A percentile compares a stretch with the other conserved stretches of the same genome.
Conservation (phyloP, 23 tunicate species). For the Oikopleura albicans region DNA sequence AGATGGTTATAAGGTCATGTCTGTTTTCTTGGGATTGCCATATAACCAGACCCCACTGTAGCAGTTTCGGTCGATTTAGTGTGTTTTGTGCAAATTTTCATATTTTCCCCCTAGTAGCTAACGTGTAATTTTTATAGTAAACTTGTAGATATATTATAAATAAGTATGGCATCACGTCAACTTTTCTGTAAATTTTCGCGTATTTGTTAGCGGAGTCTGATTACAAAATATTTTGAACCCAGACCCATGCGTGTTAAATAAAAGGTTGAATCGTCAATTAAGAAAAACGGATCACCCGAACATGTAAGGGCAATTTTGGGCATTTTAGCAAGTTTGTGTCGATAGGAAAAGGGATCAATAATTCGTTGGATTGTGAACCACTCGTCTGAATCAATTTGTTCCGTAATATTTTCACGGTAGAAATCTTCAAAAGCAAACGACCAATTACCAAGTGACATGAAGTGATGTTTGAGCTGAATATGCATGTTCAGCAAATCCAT, state of each 20-base stretch:
- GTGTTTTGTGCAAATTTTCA: too few relatives aligned
- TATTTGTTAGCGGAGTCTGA: too few relatives aligned
- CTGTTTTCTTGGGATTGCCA: too few relatives aligned
- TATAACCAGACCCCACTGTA: too few relatives aligned
- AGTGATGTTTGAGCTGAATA: not conserved
- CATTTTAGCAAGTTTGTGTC: slow-evolving; percentile 6
- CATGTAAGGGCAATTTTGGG: not conserved
- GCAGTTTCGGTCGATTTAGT: too few relatives aligned
- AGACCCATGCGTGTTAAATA: slow-evolving; percentile 49
- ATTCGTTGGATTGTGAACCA: not conserved
- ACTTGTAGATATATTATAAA: too few relatives aligned
- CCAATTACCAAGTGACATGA: slow-evolving; percentile 3
- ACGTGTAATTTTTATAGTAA: too few relatives aligned
- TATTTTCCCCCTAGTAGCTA: too few relatives aligned
- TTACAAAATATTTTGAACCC: too few relatives aligned
- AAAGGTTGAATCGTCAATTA: slow-evolving; percentile 73
- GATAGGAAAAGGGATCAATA: not conserved
- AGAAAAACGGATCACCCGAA: slow-evolving; percentile 63
- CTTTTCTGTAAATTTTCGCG: too few relatives aligned
- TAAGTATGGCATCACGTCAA: too few relatives aligned
- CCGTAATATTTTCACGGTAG: slow-evolving; percentile 3
- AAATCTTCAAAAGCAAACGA: slow-evolving; percentile 12
- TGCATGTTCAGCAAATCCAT: not conserved
- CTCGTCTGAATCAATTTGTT: not conserved
- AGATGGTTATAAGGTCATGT: too few relatives aligned